Conservation (phyloP, 2,113 vertebrate genomes). For the Passer montanus region DNA sequence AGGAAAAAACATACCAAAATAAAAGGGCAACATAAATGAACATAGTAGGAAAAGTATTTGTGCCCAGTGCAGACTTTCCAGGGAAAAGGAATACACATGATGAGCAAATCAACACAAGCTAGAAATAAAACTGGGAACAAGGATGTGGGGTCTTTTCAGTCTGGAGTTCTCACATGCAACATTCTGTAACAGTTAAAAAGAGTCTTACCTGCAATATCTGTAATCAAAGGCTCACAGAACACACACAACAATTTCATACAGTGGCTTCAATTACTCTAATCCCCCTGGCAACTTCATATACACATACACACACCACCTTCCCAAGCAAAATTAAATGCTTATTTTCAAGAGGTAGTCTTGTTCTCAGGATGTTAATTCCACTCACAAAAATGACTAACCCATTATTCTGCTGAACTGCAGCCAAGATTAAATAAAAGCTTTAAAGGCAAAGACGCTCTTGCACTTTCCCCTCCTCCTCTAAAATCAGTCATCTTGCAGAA, state of each 20-base stretch:
- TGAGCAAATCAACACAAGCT: constrained; percentile 77
- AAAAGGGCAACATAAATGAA: constrained; percentile 75
- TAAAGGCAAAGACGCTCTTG: not conserved
- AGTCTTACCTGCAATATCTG: constrained; percentile 78
- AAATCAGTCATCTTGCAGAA: not conserved
- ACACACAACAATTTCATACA: constrained; percentile 42
- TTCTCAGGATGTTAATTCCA: not conserved
- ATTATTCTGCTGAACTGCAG: not conserved
- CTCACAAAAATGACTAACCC: not conserved
- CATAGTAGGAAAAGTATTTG: constrained; percentile 72
- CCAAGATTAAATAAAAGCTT: not conserved
- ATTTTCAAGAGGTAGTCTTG: not conserved
- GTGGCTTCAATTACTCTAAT: not conserved
- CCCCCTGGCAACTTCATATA: not conserved
- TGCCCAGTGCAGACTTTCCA: constrained; percentile 72
- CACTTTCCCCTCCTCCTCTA: not conserved
- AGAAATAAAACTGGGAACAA: constrained; percentile 72
- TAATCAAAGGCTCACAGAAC: constrained; percentile 71
- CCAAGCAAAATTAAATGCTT: not conserved
- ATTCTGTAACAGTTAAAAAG: constrained; percentile 70
- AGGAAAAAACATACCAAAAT: constrained; percentile 69
- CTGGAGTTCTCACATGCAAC: constrained; percentile 76
- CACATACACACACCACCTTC: not conserved
- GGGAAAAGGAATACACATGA: constrained; percentile 68
- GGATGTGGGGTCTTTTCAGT: constrained; percentile 65